Conservation (phyloP, 2,888 invertebrate species). For the Mimachlamys varia region DNA sequence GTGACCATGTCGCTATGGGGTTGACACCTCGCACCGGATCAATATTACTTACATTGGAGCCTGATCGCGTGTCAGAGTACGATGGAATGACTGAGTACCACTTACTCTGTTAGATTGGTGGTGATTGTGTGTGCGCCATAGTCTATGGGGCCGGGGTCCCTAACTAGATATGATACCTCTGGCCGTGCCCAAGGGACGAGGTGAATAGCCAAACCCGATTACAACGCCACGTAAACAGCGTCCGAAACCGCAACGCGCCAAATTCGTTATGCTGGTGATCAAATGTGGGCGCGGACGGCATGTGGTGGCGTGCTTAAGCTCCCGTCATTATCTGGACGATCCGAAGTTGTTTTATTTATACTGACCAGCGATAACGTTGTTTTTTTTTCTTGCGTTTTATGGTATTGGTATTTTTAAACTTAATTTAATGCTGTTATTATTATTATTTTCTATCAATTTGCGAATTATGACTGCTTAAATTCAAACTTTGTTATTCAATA, state of each 20-base stretch:
- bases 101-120: not conserved
- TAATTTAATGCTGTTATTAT: too few species aligned
- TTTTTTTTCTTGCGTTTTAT: too few species aligned
- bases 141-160: not conserved
- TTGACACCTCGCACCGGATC: not conserved
- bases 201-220: not conserved
- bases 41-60: not conserved
- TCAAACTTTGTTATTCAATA: too few species aligned
- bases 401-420: too few species aligned
- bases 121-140: slow-evolving; percentile 8
- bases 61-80: not conserved
- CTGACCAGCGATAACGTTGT: too few species aligned
- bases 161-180: not conserved
- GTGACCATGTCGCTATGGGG: not conserved
- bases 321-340: not conserved
- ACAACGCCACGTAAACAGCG: not conserved
- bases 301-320: not conserved
- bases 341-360: too few species aligned
- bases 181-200: not conserved
- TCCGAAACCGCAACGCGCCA: not conserved
- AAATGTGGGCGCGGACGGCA: not conserved
- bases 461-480: too few species aligned
- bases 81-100: not conserved
- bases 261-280: not conserved
- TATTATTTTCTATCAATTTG: too few species aligned